Conservation (phyloP, 2,888 invertebrate species). For the Hermaeophaga mercurialis region DNA sequence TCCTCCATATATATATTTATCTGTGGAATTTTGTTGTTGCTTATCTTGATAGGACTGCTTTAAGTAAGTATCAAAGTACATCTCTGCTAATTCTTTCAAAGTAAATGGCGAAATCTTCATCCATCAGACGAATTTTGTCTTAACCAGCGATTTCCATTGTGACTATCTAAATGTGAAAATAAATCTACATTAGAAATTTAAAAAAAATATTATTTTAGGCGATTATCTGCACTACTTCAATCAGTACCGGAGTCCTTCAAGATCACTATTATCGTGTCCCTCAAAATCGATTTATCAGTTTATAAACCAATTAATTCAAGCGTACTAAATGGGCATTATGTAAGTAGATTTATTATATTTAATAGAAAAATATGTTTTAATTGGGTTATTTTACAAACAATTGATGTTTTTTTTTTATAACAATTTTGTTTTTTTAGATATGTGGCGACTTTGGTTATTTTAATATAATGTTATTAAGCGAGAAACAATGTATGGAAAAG, state of each 20-base stretch:
- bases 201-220: constrained; percentile 34
- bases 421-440: constrained; percentile 39
- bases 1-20: too few species aligned
- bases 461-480: constrained; percentile 38
- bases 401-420: too few species aligned
- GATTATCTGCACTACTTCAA: constrained; percentile 44
- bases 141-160: too few species aligned
- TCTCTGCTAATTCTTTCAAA: too few species aligned
- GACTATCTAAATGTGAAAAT: not conserved
- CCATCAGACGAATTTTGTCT: too few species aligned
- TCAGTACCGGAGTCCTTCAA: constrained; percentile 46
- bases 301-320: constrained; percentile 44
- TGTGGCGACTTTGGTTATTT: constrained; percentile 48
- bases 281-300: constrained; percentile 39
- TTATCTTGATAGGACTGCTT: too few species aligned
- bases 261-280: constrained; percentile 44
- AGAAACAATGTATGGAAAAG: constrained; percentile 33
- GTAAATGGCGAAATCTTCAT: too few species aligned
- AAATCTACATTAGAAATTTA: not conserved
- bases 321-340: constrained; percentile 49
- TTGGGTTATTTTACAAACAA: too few species aligned
- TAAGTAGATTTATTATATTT: constrained; percentile 41
- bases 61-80: too few species aligned
- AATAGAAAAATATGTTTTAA: too few species aligned
- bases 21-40: too few species aligned